These are phyloP conservation scores for Bettongia penicillata DNA, from an alignment of 2,113 vertebrate species.

Conservation along the genomic window DNA sequence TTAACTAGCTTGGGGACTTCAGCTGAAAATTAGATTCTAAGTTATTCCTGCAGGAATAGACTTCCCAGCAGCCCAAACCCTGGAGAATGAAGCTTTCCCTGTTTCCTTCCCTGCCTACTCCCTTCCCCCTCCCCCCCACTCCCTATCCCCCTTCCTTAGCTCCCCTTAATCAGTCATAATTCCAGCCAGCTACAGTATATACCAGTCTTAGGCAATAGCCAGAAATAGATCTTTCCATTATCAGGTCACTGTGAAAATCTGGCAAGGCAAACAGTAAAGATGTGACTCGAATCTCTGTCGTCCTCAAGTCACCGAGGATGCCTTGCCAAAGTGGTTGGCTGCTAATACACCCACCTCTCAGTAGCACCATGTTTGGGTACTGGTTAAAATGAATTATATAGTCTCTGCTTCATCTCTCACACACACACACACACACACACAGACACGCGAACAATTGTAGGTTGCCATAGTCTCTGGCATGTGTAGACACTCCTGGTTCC, in stretches of 20 bases:
- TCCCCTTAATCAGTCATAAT: neutral
- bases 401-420: constrained; percentile 76
- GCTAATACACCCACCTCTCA: neutral
- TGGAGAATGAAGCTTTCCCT: constrained; percentile 65
- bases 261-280: constrained; percentile 56
- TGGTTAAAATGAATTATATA: constrained; percentile 78
- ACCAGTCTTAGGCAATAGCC: constrained; percentile 53
- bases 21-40: constrained; percentile 75
- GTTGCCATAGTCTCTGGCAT: constrained; percentile 78
- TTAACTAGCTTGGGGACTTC: constrained; percentile 73
- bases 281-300: neutral
- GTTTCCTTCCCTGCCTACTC: neutral
- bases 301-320: constrained; percentile 44
- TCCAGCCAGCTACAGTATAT: constrained; percentile 52
- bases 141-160: constrained; percentile 8
- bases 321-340: constrained; percentile 60
- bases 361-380: constrained; percentile 73
- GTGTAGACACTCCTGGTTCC: constrained; percentile 79
- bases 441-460: constrained; percentile 41
- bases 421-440: constrained; percentile 73
- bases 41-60: constrained; percentile 73
- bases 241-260: constrained; percentile 77
- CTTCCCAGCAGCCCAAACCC: constrained; percentile 59
- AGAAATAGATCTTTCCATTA: constrained; percentile 19
- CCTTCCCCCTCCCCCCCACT: neutral